phyloP scores from a whole-genome alignment of 2,888 invertebrate species.

The Hydraecia micacea region DNA sequence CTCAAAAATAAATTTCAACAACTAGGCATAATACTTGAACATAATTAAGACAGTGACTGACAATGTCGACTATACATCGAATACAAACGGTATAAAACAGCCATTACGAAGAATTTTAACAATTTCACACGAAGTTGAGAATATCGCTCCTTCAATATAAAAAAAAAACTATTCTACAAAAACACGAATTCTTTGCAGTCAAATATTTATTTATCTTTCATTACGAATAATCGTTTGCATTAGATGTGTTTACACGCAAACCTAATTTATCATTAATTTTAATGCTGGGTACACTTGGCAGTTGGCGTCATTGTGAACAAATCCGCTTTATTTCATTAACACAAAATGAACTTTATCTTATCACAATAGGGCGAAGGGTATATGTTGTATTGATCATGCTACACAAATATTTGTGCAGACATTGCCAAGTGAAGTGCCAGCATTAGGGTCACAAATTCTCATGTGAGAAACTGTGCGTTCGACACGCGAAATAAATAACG shows the following conservation, averaged over 20 bases:
- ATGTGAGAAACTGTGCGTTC: background rate
- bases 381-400: background rate
- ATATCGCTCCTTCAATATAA: constrained; percentile 13
- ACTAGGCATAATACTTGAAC: constrained; percentile 42
- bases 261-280: background rate
- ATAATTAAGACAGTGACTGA: constrained; percentile 40
- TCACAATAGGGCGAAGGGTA: background rate
- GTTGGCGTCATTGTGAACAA: background rate
- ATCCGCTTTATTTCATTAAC: background rate
- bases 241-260: background rate
- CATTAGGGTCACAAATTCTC: background rate
- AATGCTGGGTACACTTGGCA: background rate
- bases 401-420: too few species aligned
- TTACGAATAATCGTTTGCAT: background rate
- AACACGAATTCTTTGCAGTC: background rate
- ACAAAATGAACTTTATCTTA: background rate
- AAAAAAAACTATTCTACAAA: constrained; percentile 13
- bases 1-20: constrained; percentile 34
- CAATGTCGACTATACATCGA: constrained; percentile 49
- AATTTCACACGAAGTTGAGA: constrained; percentile 25
- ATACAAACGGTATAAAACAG: constrained; percentile 61
- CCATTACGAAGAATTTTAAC: constrained; percentile 43
- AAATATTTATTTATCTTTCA: background rate
- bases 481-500: background rate
- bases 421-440: background rate